Evolutionary conservation across 2,113 vertebrate genomes (phyloP), one percentile per base, ranked within the genome.

Genomic region (Emydocephalus ijimae): DNA sequence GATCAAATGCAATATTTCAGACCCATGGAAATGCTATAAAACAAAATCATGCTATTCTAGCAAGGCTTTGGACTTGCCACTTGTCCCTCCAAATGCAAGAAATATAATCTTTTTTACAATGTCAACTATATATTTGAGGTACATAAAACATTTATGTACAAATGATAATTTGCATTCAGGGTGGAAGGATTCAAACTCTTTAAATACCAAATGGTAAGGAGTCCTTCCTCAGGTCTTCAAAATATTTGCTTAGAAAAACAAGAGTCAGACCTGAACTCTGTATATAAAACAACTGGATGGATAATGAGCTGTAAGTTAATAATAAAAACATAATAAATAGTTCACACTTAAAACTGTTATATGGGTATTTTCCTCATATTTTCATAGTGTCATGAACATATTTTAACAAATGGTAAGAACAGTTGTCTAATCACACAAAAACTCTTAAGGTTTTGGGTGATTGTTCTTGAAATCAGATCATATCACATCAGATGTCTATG

Each of bases 21-120:
- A 95, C 94, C 95, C 91, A 69, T 54, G 94, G 59, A 96, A 97
- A 95, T 96, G 95, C 97, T 96, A 97, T 95, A 97, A 98, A 98
- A 97, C 95, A 97, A 97, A 98, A 98, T 93, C 94, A 96, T 95
- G 94, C 95, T 97, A 39, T 39, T 97, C 96, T 97, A 96, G 96
- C 97, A 98, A 98, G 93, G 96, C 94, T 89, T 93, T 94, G 59
- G 90, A 48, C 64, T 91, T 90, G n/a, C 93, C 92, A 94, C 91
- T 89, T 95, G 89, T 95, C 92, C 64, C 91, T 81, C 50, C 61
- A 93, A 93, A 39, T 87, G 50, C 87, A 92, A 92, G 52, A 54
- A 15, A 90, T 95, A 85, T 90, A 74, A 21, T 43, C 50, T 26
- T 89, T 92, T 93, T 69, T 55, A 91, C 74, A 52, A 20, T 50